Evolutionary conservation across 2,888 invertebrate genomes (phyloP).

Genomic region (Macrosoma leucophasiata): DNA sequence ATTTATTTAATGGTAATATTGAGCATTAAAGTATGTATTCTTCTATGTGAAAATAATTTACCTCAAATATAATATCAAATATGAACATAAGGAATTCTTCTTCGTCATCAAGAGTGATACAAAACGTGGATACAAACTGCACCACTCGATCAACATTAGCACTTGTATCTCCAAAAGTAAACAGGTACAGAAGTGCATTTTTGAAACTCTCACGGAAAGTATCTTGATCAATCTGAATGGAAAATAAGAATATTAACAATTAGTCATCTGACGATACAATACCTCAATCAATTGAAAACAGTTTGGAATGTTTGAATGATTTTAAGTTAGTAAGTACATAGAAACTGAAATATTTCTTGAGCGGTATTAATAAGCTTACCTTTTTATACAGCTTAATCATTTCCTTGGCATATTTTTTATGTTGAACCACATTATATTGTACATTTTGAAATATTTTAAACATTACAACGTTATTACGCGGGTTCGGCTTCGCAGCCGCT

Average conservation of each 20-base stretch:
- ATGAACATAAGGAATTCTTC: slow-evolving; percentile 75
- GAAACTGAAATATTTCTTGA: too few species aligned
- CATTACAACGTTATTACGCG: slow-evolving; percentile 58
- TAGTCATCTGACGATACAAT: too few species aligned
- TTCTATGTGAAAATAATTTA: too few species aligned
- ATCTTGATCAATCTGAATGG: slow-evolving; percentile 58
- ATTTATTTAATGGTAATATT: too few species aligned
- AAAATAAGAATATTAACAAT: too few species aligned
- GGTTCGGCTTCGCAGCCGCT: slow-evolving; percentile 48
- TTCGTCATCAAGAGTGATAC: slow-evolving; percentile 75
- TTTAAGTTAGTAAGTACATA: too few species aligned
- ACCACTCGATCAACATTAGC: slow-evolving; percentile 80
- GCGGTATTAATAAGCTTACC: too few species aligned
- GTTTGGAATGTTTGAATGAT: too few species aligned
- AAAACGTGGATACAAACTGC: slow-evolving; percentile 83
- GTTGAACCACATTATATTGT: slow-evolving; percentile 79
- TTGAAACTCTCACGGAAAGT: slow-evolving; percentile 79
- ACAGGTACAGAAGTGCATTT: slow-evolving; percentile 77
- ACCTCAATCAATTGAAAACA: not conserved
- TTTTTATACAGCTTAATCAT: slow-evolving; percentile 77
- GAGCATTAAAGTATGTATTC: too few species aligned
- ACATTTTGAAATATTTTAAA: slow-evolving; percentile 78
- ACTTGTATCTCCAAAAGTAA: slow-evolving; percentile 80
- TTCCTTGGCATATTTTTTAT: slow-evolving; percentile 78
- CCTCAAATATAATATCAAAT: slow-evolving; percentile 78